Base-by-base conservation (phyloP, 2,888 invertebrate genomes). In the Aphodius sticticus region DNA sequence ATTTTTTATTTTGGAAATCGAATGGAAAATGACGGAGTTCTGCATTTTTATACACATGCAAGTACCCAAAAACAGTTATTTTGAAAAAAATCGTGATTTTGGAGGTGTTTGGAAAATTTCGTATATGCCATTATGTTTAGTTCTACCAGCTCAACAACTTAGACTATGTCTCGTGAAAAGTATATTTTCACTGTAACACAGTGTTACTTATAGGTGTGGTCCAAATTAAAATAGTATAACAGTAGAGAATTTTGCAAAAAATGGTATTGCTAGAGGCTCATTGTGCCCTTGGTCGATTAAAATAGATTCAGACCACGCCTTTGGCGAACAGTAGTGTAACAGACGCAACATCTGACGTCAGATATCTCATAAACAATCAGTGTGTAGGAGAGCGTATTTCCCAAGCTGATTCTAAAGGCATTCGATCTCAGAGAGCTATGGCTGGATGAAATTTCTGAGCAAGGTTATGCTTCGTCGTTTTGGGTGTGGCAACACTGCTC, bases 301-400 rank as follows among this genome's bases (percentile, higher is more conserved):
- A 35, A 74, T 74, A 35, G 74, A 36, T 37, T 35, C 12, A 35
- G 35, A 35, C 74, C 74, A 35, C 74, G 74, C 74, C 74, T 74
- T 9, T 74, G 16, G 35, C 26, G 74, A 53, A 53, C 53, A 53
- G 74, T 74, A 74, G 74, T 37, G 74, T 36, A 74, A 36, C 53
- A 53, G 53, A 53, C 53, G 53, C 53, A 53, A 53, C 53, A 53
- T 53, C 53, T 53, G 53, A 53, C 53, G 53, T 53, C 53, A 53
- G 9, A 53, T 53, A 53, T 53, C 53, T 53, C 12, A 12, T 53
- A 53, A 53, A 53, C 53, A 53, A 53, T 74, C 35, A 74, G 36
- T 74, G 74, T 37, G 74, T 74, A 74, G 74, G 74, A 36, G 74
- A 74, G 37, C 35, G 74, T 74, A 36, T 74, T 74, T 74, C n/a